Evolutionary conservation across 2,797 vertebrate genomes (phyloP), one percentile per base, ranked within the genome.

Genomic region (Apogon talboti): DNA sequence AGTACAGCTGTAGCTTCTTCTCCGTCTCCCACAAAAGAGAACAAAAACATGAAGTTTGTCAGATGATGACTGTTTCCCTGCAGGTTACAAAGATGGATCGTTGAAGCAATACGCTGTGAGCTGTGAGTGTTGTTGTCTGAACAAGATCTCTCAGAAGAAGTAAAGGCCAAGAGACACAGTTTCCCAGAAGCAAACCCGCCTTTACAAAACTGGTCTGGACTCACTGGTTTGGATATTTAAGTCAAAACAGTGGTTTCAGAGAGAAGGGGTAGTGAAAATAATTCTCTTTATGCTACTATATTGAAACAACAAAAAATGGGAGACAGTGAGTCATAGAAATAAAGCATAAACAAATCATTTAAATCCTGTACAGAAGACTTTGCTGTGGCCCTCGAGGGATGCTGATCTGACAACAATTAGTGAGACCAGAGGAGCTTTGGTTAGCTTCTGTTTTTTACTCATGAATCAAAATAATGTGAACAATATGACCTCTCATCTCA

Each of bases 1-100:
- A n/a, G 3, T 14, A 41, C 37, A 60, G 41, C 53, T 56, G 15
- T 15, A 63, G 60, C 43, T 15, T 62, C 18, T 35, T 37, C 37
- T 56, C 18, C 40, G 41, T 43, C 30, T 49, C 24, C 47, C 74
- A 12, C 38, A 56, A 46, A 47, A 60, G 44, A 60, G 15, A 74
- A 35, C 14, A 71, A 63, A 83, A 51, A 71, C 62, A 48, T 54
- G 38, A 64, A 66, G 59, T 53, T n/a, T 51, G 41, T n/a, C 53
- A 64, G 46, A 74, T 24, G 47, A 49, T 28, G 44, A 49, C 41
- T 2, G 15, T 47, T 74, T 81, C 64, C 69, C 65, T 69, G 48
- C 68, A 74, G 63, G 72, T 70, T 67, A 61, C 13, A 45, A 35
- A 47, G 75, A 55, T 18, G 28, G 57, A 63, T 66, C 40, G 65